Conservation (phyloP, 1,140 invertebrate genomes). For the Mycetomoellerius zeteki region DNA sequence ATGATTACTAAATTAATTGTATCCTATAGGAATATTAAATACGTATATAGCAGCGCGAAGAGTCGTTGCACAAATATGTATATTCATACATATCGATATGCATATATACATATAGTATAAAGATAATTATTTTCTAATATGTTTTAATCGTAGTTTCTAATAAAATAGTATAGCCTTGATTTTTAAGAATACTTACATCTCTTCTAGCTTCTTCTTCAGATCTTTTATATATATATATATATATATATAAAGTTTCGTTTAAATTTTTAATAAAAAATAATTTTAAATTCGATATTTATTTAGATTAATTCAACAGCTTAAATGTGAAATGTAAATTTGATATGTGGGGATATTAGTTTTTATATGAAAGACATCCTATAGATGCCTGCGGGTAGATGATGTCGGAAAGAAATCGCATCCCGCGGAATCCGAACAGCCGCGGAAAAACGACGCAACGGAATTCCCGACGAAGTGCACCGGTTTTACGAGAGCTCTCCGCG, state of each 20-base stretch:
- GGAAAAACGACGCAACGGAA: conserved; percentile 60
- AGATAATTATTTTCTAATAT: background rate
- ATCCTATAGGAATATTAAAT: background rate
- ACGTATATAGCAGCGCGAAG: background rate
- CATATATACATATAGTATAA: too few relatives aligned
- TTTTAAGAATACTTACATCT: too few relatives aligned
- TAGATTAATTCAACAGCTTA: background rate
- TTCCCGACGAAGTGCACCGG: conserved; percentile 46
- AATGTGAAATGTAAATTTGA: conserved; percentile 1
- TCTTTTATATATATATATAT: background rate
- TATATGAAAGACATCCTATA: conserved; percentile 26
- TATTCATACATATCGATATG: too few relatives aligned
- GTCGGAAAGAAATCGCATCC: conserved; percentile 59
- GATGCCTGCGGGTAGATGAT: conserved; percentile 2
- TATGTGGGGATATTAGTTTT: background rate
- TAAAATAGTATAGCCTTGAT: too few relatives aligned
- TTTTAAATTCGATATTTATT: conserved; percentile 4
- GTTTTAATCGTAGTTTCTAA: background rate
- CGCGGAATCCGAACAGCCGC: conserved; percentile 22
- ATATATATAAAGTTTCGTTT: background rate
- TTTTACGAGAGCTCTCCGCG: conserved; percentile 55
- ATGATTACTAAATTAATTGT: conserved; percentile 11
- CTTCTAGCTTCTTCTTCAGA: too few relatives aligned
- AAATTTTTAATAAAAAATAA: background rate
- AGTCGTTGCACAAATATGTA: background rate